Conservation (phyloP, 2,113 vertebrate genomes). For the Todiramphus chloris region DNA sequence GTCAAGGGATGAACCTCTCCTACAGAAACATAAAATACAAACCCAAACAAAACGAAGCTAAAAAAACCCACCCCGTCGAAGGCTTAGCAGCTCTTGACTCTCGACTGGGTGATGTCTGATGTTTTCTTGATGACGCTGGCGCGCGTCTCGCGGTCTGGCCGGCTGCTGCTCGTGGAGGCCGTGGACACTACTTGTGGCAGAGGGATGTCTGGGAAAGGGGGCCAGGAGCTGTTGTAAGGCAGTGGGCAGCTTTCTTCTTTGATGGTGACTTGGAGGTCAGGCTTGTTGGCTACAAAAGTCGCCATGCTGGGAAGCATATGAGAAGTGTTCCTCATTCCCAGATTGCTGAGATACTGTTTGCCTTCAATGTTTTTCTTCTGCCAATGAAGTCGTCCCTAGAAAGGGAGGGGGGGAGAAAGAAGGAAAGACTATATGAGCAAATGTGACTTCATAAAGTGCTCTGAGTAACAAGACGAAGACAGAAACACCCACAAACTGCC, state of each 20-base stretch:
- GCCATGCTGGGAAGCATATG: slow-evolving; percentile 90
- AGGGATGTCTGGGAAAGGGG: slow-evolving; percentile 74
- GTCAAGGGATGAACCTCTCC: slow-evolving; percentile 67
- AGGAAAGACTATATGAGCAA: not conserved
- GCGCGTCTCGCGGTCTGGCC: slow-evolving; percentile 83
- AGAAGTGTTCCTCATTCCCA: slow-evolving; percentile 76
- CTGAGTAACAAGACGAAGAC: not conserved
- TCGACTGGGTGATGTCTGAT: slow-evolving; percentile 88
- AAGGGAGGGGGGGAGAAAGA: not conserved
- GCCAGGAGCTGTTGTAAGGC: slow-evolving; percentile 87
- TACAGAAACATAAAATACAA: slow-evolving; percentile 73
- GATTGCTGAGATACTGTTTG: slow-evolving; percentile 80
- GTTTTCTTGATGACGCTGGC: slow-evolving; percentile 98
- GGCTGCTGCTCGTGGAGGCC: slow-evolving; percentile 71
- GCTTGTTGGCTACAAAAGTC: slow-evolving; percentile 88
- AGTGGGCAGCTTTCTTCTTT: slow-evolving; percentile 82
- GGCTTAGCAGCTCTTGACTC: slow-evolving; percentile 86
- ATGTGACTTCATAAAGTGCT: rapidly evolving
- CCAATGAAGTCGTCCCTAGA: slow-evolving; percentile 78
- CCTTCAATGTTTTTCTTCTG: slow-evolving; percentile 78
- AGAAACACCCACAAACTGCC: not conserved
- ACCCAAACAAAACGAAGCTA: slow-evolving; percentile 68
- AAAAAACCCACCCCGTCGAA: slow-evolving; percentile 26
- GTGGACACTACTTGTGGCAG: slow-evolving; percentile 66
- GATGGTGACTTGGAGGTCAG: slow-evolving; percentile 88